phyloP scores from a whole-genome alignment of 2,797 vertebrate genomes.

The Tiaroga cobitis region DNA sequence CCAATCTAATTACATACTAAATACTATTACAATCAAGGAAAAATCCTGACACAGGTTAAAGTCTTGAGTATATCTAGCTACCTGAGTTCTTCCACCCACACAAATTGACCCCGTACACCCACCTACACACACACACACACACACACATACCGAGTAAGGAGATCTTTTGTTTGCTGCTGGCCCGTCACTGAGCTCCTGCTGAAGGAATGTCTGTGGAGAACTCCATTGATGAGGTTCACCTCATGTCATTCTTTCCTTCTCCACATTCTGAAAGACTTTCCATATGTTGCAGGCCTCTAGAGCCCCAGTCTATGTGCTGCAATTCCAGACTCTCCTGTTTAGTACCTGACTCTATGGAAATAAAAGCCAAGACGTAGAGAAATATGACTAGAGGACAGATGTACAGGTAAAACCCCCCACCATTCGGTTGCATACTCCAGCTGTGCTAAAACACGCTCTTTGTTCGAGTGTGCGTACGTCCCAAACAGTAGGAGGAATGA shows the following conservation, averaged over 20 bases:
- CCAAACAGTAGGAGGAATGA: neutral
- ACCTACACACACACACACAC: neutral
- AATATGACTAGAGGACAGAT: neutral
- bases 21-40: constrained; percentile 15
- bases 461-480: no score
- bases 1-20: constrained; percentile 28
- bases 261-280: constrained; percentile 39
- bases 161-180: constrained; percentile 25
- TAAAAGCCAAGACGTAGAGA: constrained; percentile 1
- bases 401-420: neutral
- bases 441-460: neutral
- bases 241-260: constrained; percentile 52
- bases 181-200: constrained; percentile 28
- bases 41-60: constrained; percentile 10
- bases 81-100: neutral
- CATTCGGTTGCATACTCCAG: neutral
- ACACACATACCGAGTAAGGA: neutral
- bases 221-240: constrained; percentile 33
- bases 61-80: neutral
- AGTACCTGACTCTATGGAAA: constrained; percentile 14
- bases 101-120: neutral
- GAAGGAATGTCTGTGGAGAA: constrained; percentile 26
- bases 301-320: neutral
- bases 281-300: constrained; percentile 39
- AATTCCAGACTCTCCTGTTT: constrained; percentile 32